Base-by-base conservation (phyloP, 2,797 vertebrate genomes). In the Huso huso region DNA sequence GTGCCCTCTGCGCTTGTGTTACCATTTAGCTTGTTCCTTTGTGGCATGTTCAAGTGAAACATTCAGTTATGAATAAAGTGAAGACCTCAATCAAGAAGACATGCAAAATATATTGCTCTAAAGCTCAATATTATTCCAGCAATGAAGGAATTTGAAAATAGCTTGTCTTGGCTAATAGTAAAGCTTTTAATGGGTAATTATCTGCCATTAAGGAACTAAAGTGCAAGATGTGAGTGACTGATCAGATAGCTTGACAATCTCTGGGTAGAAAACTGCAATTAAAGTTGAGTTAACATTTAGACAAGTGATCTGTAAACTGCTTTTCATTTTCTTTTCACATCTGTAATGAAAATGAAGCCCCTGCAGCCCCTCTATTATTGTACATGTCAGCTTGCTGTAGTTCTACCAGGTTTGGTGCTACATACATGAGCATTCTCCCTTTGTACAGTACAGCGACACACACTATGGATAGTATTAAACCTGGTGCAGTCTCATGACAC, bases 261-360 rank as follows among this genome's bases (percentile, higher is more conserved):
- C 66, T 68, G 72, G 67, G 57, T 77, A 76, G 66, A 76, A 76
- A 74, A 68, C 66, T 70, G 48, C 66, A 68, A 79, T 82, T 71
- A 74, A 73, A 83, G 53, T 68, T 50, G 71, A 75, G 76, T 75
- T 75, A 77, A 83, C 78, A 73, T 81, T 71, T 80, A 80, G 63
- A 65, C 66, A 72, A 76, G 69, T 67, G 57, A 68, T 79, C 73
- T 80, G 74, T 76, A 78, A 82, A 77, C 71, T 74, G 65, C 68
- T 70, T 82, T 82, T 79, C 18, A 77, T 78, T 85, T 74, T 70
- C 66, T 78, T 81, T 80, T 77, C 70, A 72, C 59, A 68, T 77
- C 49, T 48, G 75, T 72, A 78, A 80, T 77, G 69, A 79, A 82
- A 83, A 81, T 76, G 80, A 79, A 82, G 73, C 69, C n/a, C 9